Evolutionary conservation across 2,888 invertebrate species (phyloP).

Genomic region (Spodoptera exigua): DNA sequence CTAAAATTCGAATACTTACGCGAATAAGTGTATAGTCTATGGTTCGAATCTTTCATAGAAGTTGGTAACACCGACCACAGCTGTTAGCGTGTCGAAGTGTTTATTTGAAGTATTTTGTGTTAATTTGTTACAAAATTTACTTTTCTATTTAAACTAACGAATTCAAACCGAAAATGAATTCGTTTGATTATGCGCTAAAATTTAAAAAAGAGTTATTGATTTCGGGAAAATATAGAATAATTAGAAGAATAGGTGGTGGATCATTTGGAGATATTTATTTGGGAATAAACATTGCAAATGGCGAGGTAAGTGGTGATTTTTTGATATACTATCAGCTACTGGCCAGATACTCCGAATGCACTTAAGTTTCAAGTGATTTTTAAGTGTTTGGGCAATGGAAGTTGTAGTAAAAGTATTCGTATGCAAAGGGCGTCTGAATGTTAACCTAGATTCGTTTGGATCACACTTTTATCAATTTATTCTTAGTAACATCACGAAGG

Average conservation of each 20-base stretch:
- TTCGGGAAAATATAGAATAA: conserved; percentile 94
- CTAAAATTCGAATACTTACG: too few species aligned
- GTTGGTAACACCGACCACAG: conserved; percentile 53
- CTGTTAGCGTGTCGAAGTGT: conserved; percentile 58
- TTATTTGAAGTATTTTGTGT: conserved; percentile 57
- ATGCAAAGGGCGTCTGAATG: conserved; percentile 58
- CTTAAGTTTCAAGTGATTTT: conserved; percentile 19
- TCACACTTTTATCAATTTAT: conserved; percentile 48
- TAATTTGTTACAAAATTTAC: conserved; percentile 51
- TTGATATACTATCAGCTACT: conserved; percentile 17
- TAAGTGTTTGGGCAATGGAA: conserved; percentile 24
- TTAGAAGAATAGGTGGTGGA: conserved; percentile 98
- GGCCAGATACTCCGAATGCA: conserved; percentile 2
- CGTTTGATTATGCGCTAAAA: conserved; percentile 59
- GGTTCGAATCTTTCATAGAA: conserved; percentile 1
- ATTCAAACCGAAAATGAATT: conserved; percentile 48
- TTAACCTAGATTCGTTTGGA: conserved; percentile 55
- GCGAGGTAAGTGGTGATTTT: conserved; percentile 90
- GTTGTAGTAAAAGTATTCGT: conserved; percentile 48
- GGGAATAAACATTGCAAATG: conserved; percentile 96
- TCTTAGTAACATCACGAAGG: conserved; percentile 47
- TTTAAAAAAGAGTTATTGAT: conserved; percentile 60
- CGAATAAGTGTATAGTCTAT: conserved; percentile 1
- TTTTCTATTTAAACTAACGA: conserved; percentile 34
- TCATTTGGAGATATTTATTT: conserved; percentile 99